These are phyloP conservation scores for Psammodynastes pulverulentus DNA, from an alignment of 2,113 vertebrate species.

Conservation along the genomic window DNA sequence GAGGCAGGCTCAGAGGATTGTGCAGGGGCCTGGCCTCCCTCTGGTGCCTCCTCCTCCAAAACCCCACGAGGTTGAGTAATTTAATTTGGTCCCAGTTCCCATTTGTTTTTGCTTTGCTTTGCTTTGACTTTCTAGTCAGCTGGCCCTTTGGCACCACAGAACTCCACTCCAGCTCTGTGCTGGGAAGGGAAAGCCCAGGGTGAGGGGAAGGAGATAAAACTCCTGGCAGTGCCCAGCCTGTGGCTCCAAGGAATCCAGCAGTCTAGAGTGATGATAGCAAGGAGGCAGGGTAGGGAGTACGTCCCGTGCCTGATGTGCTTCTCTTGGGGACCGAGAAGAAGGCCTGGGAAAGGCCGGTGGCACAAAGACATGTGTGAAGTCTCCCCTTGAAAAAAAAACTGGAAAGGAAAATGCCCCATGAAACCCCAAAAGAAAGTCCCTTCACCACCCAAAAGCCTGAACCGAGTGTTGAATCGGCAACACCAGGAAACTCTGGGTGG, in stretches of 20 bases:
- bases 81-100: slow-evolving; percentile 64
- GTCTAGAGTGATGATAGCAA: slow-evolving; percentile 13
- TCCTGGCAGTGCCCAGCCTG: slow-evolving; percentile 10
- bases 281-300: background rate
- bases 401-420: background rate
- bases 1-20: background rate
- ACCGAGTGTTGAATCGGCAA: background rate
- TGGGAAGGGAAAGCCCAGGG: background rate
- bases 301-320: background rate
- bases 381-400: slow-evolving; percentile 51
- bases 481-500: slow-evolving; percentile 37
- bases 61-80: slow-evolving; percentile 55
- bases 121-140: slow-evolving; percentile 10
- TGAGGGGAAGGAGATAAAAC: slow-evolving; percentile 5
- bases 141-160: slow-evolving; percentile 51
- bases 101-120: slow-evolving; percentile 21
- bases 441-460: background rate
- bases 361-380: slow-evolving; percentile 47
- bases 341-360: background rate
- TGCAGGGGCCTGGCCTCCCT: slow-evolving; percentile 4
- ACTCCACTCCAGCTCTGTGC: slow-evolving; percentile 22
- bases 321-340: background rate
- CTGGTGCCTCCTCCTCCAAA: slow-evolving; percentile 21
- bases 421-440: background rate
- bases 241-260: background rate